Conservation (phyloP, 2,888 invertebrate species). For the Tachina grossa region DNA sequence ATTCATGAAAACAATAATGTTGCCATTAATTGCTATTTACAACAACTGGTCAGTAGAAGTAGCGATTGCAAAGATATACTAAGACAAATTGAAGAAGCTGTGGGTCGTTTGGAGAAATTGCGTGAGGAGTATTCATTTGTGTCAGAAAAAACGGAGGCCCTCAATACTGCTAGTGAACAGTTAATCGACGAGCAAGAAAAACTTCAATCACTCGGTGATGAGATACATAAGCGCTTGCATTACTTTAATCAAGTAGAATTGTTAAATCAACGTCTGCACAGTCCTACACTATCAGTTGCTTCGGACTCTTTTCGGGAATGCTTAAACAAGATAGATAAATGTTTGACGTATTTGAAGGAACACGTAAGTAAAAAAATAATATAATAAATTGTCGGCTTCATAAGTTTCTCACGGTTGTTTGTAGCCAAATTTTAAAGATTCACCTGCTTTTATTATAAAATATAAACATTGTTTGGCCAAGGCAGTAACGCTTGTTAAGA, state of each 20-base stretch:
- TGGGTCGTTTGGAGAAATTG: conserved; percentile 88
- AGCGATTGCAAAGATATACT: conserved; percentile 88
- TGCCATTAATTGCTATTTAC: conserved; percentile 88
- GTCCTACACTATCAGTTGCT: conserved; percentile 91
- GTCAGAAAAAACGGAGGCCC: conserved; percentile 94
- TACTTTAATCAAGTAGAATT: conserved; percentile 94
- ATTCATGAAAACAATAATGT: conserved; percentile 88
- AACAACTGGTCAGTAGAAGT: conserved; percentile 87
- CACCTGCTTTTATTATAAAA: conserved; percentile 90
- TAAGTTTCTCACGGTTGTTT: conserved; percentile 70
- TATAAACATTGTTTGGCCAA: conserved; percentile 93
- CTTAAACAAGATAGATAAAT: conserved; percentile 92
- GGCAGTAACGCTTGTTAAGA: conserved; percentile 90
- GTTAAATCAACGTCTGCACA: conserved; percentile 90
- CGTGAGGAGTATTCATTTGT: conserved; percentile 92
- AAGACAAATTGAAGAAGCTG: conserved; percentile 87
- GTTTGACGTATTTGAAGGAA: conserved; percentile 91
- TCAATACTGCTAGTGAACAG: conserved; percentile 96
- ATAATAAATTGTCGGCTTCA: neutral
- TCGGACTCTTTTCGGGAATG: conserved; percentile 92
- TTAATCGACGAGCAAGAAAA: conserved; percentile 94
- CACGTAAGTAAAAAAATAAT: conserved; percentile 86
- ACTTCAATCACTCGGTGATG: conserved; percentile 90
- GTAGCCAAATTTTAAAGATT: conserved; percentile 92
- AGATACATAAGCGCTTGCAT: conserved; percentile 90